These are phyloP conservation scores for Timandra comae DNA, from an alignment of 2,888 invertebrate genomes.

Conservation along the genomic window DNA sequence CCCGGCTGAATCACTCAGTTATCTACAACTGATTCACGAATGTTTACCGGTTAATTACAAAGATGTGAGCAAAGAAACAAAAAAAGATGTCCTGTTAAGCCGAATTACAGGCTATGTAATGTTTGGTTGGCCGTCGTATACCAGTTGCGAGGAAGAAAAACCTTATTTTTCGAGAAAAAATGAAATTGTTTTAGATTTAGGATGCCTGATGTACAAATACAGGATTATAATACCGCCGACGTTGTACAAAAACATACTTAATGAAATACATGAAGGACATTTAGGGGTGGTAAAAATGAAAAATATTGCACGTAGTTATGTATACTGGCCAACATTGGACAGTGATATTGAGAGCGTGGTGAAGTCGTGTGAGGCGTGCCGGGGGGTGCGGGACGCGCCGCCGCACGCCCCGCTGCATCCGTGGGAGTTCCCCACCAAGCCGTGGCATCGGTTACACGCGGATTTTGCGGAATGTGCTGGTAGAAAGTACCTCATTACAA, in stretches of 20 bases:
- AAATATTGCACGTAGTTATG: slow-evolving; percentile 14
- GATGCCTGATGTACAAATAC: slow-evolving; percentile 14
- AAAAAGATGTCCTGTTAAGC: slow-evolving; percentile 4
- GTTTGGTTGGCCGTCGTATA: slow-evolving; percentile 12
- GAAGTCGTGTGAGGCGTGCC: slow-evolving; percentile 3
- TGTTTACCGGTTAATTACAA: not conserved
- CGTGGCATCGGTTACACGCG: slow-evolving; percentile 19
- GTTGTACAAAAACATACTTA: slow-evolving; percentile 2
- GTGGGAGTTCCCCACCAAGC: slow-evolving; percentile 7
- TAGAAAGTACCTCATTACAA: slow-evolving; percentile 18
- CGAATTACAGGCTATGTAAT: slow-evolving; percentile 7
- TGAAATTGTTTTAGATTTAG: no score
- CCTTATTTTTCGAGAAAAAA: no score
- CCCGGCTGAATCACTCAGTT: not conserved
- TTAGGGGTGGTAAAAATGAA: slow-evolving; percentile 19
- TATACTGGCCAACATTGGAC: slow-evolving; percentile 16
- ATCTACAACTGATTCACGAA: not conserved
- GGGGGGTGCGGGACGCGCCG: slow-evolving; percentile 9
- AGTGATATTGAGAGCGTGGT: slow-evolving; percentile 6
- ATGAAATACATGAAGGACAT: slow-evolving; percentile 13
- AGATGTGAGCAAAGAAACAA: not conserved
- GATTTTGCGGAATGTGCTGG: slow-evolving; percentile 10
- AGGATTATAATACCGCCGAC: slow-evolving; percentile 9
- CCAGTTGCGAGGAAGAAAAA: slow-evolving; percentile 5
- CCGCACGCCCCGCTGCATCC: slow-evolving; percentile 13